These are phyloP conservation scores for Tor tambroides DNA, from an alignment of 2,113 vertebrate genomes.

Conservation along the genomic window DNA sequence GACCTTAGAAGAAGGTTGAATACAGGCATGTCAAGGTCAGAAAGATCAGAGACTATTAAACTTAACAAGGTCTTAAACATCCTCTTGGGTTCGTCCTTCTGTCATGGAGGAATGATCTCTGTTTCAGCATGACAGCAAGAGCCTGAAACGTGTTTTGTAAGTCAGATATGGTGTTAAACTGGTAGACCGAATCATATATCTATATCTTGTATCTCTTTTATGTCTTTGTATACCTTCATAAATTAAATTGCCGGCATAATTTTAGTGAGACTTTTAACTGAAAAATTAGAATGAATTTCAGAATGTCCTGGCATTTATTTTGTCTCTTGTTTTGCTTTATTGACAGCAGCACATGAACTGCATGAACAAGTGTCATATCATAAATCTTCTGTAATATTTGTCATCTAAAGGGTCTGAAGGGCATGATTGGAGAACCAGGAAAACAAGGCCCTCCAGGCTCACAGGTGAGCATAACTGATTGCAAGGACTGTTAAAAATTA, in stretches of 20 bases:
- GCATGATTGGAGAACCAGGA: constrained; percentile 70
- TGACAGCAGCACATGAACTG: neutral
- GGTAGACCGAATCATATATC: no score
- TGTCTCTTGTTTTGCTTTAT: neutral
- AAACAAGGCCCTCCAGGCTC: constrained; percentile 67
- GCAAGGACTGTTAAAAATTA: neutral
- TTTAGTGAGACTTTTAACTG: no score
- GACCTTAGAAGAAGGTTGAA: no score
- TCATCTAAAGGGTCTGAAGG: constrained; percentile 72
- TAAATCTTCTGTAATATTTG: constrained; percentile 1
- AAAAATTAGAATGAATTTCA: neutral
- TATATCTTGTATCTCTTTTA: no score
- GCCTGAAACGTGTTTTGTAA: neutral
- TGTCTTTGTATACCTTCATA: neutral
- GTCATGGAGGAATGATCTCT: neutral
- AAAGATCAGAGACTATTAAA: constrained; percentile 33
- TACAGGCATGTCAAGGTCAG: constrained; percentile 21
- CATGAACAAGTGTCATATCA: neutral
- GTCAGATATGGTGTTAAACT: neutral
- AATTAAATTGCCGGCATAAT: neutral
- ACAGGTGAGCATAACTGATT: constrained; percentile 64
- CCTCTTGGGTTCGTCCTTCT: neutral
- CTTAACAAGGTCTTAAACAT: constrained; percentile 48
- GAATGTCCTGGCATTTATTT: neutral
- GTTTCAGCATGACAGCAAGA: neutral